phyloP scores from a whole-genome alignment of 2,797 vertebrate species.

The Potorous gilbertii region DNA sequence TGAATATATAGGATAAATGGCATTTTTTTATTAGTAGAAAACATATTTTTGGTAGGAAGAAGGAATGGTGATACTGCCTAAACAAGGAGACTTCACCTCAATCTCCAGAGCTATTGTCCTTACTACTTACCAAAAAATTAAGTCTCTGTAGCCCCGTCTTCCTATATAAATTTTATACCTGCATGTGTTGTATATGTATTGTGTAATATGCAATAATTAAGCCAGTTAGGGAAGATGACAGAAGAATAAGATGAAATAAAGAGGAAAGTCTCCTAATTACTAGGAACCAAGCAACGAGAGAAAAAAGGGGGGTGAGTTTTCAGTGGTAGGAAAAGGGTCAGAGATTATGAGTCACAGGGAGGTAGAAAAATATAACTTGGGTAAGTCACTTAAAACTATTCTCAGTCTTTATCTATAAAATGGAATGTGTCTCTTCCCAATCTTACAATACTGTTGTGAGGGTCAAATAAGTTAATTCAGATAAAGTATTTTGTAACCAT shows the following conservation, averaged over 20 bases:
- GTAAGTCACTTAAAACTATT: not conserved
- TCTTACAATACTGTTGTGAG: not conserved
- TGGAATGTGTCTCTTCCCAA: not conserved
- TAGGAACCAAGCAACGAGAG: not conserved
- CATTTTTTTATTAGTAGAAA: not conserved
- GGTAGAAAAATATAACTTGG: not conserved
- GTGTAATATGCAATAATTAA: not conserved
- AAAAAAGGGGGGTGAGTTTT: not conserved
- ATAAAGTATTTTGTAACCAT: not conserved
- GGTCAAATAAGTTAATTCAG: not conserved
- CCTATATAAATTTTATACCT: not conserved
- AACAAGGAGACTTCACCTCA: not conserved
- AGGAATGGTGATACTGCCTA: not conserved
- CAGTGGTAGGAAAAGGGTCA: fast-evolving
- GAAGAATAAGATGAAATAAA: not conserved
- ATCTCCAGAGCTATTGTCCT: not conserved
- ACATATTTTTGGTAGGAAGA: not conserved
- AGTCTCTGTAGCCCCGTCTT: not conserved
- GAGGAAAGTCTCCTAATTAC: not conserved
- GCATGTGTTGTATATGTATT: not conserved
- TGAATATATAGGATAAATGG: not conserved
- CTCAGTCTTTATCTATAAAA: not conserved
- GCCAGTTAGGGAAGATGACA: not conserved
- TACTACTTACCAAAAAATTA: not conserved
- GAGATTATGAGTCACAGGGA: not conserved